Percentiles rank a stretch among this genome's conserved stretches.
phyloP scores from a whole-genome alignment of 2,888 invertebrate species.

The Spisula subtruncata region DNA sequence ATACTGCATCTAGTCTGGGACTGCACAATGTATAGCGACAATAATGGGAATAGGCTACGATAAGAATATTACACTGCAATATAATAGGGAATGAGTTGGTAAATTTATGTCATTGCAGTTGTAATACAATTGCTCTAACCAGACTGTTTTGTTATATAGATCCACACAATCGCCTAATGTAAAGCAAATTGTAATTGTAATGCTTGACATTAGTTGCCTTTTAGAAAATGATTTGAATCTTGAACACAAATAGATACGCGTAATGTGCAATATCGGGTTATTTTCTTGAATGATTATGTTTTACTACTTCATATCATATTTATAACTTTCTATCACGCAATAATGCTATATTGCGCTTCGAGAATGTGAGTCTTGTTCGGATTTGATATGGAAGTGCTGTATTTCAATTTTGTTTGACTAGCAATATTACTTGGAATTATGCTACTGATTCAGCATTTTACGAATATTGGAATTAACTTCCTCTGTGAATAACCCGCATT shows the following conservation, averaged over 20 bases:
- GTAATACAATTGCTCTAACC: too few species aligned
- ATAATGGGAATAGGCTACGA: too few species aligned
- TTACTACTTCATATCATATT: background rate
- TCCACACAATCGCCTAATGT: background rate
- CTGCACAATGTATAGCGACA: too few species aligned
- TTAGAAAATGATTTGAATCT: background rate
- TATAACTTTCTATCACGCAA: background rate
- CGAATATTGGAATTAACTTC: background rate
- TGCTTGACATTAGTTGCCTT: background rate
- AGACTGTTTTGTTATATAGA: background rate
- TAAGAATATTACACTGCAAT: too few species aligned
- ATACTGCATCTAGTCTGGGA: too few species aligned
- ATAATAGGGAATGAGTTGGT: too few species aligned
- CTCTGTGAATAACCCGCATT: background rate
- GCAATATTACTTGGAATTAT: background rate
- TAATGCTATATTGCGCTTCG: too few species aligned
- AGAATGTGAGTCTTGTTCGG: too few species aligned
- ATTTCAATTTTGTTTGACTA: background rate
- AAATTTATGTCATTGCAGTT: too few species aligned
- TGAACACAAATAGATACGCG: background rate
- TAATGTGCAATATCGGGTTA: background rate
- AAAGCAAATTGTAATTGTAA: background rate
- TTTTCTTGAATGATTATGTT: background rate
- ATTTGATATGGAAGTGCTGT: too few species aligned
- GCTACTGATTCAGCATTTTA: background rate